Evolutionary conservation across 2,113 vertebrate genomes (phyloP).

Genomic region (Callospermophilus lateralis): DNA sequence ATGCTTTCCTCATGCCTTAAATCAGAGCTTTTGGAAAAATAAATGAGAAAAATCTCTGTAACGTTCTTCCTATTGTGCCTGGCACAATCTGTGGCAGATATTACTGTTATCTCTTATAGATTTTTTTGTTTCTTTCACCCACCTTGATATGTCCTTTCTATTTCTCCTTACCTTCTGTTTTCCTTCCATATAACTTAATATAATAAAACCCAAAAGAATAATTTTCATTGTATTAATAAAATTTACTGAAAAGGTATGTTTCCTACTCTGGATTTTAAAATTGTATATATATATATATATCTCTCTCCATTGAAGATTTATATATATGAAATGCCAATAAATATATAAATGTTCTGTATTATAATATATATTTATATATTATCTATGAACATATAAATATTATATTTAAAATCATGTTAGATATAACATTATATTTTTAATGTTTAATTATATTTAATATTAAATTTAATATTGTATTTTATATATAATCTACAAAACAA

Average conservation of each 20-base stretch:
- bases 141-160: not conserved
- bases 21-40: not conserved
- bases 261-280: slow-evolving; percentile 1
- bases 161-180: not conserved
- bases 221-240: not conserved
- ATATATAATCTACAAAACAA: too few species aligned
- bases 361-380: too few species aligned
- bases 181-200: not conserved
- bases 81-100: not conserved
- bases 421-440: too few species aligned
- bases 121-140: not conserved
- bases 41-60: not conserved
- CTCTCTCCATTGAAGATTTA: too few species aligned
- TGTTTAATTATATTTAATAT: too few species aligned
- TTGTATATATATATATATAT: not conserved
- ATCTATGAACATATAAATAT: too few species aligned
- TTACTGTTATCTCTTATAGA: not conserved
- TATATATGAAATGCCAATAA: too few species aligned
- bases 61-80: not conserved
- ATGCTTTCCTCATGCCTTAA: not conserved
- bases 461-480: too few species aligned
- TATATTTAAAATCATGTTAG: too few species aligned
- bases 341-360: too few species aligned
- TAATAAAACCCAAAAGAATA: not conserved
- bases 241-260: not conserved